Evolutionary conservation across 2,113 vertebrate species (phyloP).

Genomic region (Apodemus speciosus): DNA sequence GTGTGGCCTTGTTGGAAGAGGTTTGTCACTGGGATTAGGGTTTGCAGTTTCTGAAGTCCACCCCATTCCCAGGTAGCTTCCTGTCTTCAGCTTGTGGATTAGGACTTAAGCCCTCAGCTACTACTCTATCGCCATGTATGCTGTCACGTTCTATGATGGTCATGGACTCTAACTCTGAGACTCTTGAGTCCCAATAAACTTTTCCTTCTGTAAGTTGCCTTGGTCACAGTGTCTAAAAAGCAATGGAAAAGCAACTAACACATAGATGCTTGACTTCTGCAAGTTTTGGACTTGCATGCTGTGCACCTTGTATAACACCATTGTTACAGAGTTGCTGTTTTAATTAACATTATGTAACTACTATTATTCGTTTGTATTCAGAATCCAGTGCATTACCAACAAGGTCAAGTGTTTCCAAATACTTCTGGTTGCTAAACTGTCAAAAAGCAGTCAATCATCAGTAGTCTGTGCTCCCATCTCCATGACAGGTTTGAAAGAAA

Average conservation of each 20-base stretch:
- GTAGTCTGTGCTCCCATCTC: not conserved
- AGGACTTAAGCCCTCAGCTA: not conserved
- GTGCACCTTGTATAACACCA: not conserved
- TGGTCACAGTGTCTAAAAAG: not conserved
- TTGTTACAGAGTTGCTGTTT: not conserved
- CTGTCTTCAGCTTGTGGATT: not conserved
- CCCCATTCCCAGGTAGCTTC: not conserved
- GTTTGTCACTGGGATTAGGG: not conserved
- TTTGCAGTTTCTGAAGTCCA: not conserved
- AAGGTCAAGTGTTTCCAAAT: not conserved
- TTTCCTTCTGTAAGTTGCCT: not conserved
- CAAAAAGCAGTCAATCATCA: not conserved
- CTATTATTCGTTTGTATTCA: not conserved
- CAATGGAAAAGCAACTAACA: not conserved
- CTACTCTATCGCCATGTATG: not conserved
- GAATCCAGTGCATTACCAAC: not conserved
- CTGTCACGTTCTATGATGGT: not conserved
- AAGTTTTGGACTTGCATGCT: not conserved
- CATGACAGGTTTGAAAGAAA: not conserved
- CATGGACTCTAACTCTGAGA: not conserved
- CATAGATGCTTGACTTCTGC: not conserved
- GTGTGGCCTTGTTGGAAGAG: not conserved
- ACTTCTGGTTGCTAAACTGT: not conserved
- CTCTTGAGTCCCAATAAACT: not conserved
- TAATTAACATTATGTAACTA: not conserved